Conservation (phyloP, 2,888 invertebrate genomes). For the Caenorhabditis japonica region DNA sequence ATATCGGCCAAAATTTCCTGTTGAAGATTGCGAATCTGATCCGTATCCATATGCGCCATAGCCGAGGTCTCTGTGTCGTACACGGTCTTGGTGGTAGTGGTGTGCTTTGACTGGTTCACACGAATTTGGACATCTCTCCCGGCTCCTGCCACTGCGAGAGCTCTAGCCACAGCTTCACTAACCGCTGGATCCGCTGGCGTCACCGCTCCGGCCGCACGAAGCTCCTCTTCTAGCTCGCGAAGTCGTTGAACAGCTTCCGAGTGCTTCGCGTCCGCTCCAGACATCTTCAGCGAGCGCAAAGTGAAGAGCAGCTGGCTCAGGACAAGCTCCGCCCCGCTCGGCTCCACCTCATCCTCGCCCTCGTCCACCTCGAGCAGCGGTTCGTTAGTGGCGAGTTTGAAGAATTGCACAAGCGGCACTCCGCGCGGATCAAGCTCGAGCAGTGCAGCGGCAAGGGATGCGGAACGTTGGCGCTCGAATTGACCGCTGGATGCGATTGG, state of each 20-base stretch:
- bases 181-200: conserved; percentile 74
- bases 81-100: conserved; percentile 75
- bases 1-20: conserved; percentile 72
- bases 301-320: conserved; percentile 60
- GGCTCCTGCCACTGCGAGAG: conserved; percentile 69
- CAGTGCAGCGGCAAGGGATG: conserved; percentile 65
- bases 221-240: conserved; percentile 70
- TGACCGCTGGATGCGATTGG: conserved; percentile 65
- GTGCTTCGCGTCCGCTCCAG: conserved; percentile 56
- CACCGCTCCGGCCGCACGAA: conserved; percentile 67
- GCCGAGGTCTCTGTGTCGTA: conserved; percentile 77
- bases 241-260: conserved; percentile 71
- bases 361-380: conserved; percentile 59
- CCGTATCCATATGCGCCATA: conserved; percentile 71
- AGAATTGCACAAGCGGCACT: conserved; percentile 63
- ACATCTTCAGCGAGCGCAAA: conserved; percentile 61
- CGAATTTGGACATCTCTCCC: conserved; percentile 74
- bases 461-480: conserved; percentile 65
- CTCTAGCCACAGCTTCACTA: conserved; percentile 71
- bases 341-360: conserved; percentile 55
- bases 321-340: conserved; percentile 59
- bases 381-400: conserved; percentile 51
- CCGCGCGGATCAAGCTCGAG: conserved; percentile 61
- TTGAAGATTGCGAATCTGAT: conserved; percentile 72
- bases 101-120: conserved; percentile 74